Evolutionary conservation across 2,888 invertebrate genomes (phyloP).

Genomic region (Prenolepis imparis): DNA sequence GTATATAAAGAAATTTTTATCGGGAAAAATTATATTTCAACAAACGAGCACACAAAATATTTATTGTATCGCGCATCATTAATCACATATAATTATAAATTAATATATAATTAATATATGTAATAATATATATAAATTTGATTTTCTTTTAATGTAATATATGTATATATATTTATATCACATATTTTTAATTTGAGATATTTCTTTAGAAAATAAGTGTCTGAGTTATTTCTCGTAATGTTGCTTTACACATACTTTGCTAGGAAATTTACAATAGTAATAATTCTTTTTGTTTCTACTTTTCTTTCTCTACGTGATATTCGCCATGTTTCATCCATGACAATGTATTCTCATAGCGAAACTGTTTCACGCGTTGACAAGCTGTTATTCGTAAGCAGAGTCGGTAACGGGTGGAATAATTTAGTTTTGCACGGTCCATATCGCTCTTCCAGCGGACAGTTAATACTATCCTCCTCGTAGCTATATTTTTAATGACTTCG

Average conservation of each 20-base stretch:
- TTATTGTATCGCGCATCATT: background rate
- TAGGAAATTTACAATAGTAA: background rate
- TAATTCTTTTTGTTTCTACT: background rate
- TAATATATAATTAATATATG: no score
- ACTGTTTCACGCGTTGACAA: conserved; percentile 66
- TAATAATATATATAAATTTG: no score
- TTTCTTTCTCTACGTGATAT: background rate
- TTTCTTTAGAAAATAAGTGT: background rate
- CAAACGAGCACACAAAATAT: background rate
- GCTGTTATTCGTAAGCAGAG: conserved; percentile 71
- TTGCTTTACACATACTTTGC: background rate
- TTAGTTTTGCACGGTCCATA: conserved; percentile 66
- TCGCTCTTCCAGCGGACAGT: conserved; percentile 55
- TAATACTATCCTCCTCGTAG: conserved; percentile 59
- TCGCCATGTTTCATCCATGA: conserved; percentile 52
- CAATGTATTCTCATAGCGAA: conserved; percentile 58
- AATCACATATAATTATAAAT: background rate
- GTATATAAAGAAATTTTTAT: background rate
- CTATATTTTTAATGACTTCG: conserved; percentile 67
- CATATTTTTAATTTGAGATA: background rate
- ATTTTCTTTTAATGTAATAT: background rate
- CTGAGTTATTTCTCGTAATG: background rate
- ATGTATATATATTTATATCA: background rate
- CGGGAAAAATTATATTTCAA: background rate
- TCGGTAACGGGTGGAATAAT: conserved; percentile 65